phyloP scores from a whole-genome alignment of 2,113 vertebrate genomes.

The Microtus montanus region DNA sequence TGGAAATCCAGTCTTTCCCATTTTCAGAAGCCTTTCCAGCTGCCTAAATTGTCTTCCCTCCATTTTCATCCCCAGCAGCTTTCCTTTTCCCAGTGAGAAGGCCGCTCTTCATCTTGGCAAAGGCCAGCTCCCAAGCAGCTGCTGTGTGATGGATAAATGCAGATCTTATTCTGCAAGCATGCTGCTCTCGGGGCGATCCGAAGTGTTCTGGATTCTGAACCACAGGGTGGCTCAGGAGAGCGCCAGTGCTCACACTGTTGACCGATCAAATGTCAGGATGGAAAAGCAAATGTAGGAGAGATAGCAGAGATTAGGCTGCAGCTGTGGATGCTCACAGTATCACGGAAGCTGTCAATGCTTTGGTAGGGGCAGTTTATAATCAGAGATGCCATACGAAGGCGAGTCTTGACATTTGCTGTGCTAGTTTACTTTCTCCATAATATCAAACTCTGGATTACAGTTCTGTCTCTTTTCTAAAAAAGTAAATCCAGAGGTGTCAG shows the following conservation, averaged over 20 bases:
- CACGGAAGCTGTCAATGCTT: conserved; percentile 47
- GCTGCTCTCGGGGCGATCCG: background rate
- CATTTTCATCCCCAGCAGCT: conserved; percentile 55
- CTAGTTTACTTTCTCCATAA: conserved; percentile 60
- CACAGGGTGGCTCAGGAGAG: conserved; percentile 29
- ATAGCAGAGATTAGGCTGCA: conserved; percentile 63
- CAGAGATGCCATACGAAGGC: conserved; percentile 72
- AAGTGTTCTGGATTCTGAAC: conserved; percentile 52
- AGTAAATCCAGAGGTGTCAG: conserved; percentile 16
- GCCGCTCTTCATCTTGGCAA: conserved; percentile 13
- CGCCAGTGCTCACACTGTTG: conserved; percentile 46
- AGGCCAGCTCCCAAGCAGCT: conserved; percentile 32
- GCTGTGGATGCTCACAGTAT: conserved; percentile 8
- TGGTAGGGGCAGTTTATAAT: conserved; percentile 68
- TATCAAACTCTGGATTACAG: conserved; percentile 28
- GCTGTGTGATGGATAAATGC: conserved; percentile 49
- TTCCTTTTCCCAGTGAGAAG: background rate
- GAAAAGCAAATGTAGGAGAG: conserved; percentile 67
- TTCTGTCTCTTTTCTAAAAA: conserved; percentile 46
- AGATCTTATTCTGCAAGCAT: conserved; percentile 33
- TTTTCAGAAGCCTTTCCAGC: conserved; percentile 46
- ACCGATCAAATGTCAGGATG: conserved; percentile 73
- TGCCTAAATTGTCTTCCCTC: conserved; percentile 51
- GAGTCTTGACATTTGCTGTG: conserved; percentile 71
- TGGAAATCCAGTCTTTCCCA: conserved; percentile 50